Conservation (phyloP, 2,113 vertebrate species). For the Nibea coibor region DNA sequence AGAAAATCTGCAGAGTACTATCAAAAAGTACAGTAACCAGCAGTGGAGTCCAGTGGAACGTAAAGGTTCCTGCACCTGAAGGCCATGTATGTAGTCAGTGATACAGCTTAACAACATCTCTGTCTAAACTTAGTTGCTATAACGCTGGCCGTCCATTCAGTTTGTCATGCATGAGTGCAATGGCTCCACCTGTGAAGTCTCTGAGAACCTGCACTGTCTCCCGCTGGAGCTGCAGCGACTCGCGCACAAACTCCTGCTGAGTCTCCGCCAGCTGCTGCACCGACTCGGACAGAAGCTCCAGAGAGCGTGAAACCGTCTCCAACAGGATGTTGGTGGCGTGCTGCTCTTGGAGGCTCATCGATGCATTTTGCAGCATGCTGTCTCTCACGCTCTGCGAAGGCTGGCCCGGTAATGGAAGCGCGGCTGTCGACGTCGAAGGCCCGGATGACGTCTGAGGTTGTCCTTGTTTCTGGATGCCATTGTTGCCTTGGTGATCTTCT, state of each 20-base stretch:
- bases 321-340: slow-evolving; percentile 82
- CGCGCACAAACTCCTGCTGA: slow-evolving; percentile 84
- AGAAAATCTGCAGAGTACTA: slow-evolving; percentile 53
- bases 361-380: slow-evolving; percentile 73
- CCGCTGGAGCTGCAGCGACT: slow-evolving; percentile 84
- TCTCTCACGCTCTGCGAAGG: slow-evolving; percentile 43
- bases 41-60: slow-evolving; percentile 43
- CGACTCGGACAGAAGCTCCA: slow-evolving; percentile 85
- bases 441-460: slow-evolving; percentile 34
- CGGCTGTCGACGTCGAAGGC: neutral
- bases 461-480: slow-evolving; percentile 60
- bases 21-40: slow-evolving; percentile 60
- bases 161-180: slow-evolving; percentile 85
- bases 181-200: slow-evolving; percentile 83
- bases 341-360: slow-evolving; percentile 84
- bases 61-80: slow-evolving; percentile 50
- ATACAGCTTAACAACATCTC: slow-evolving; percentile 5
- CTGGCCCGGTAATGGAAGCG: neutral
- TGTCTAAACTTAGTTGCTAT: slow-evolving; percentile 46
- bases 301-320: slow-evolving; percentile 82
- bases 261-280: slow-evolving; percentile 86
- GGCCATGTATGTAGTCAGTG: slow-evolving; percentile 52
- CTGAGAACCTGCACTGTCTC: slow-evolving; percentile 84
- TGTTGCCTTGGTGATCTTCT: slow-evolving; percentile 64
- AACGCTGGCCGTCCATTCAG: slow-evolving; percentile 84